Conservation (phyloP, 1,140 invertebrate genomes). For the Nasonia vitripennis region DNA sequence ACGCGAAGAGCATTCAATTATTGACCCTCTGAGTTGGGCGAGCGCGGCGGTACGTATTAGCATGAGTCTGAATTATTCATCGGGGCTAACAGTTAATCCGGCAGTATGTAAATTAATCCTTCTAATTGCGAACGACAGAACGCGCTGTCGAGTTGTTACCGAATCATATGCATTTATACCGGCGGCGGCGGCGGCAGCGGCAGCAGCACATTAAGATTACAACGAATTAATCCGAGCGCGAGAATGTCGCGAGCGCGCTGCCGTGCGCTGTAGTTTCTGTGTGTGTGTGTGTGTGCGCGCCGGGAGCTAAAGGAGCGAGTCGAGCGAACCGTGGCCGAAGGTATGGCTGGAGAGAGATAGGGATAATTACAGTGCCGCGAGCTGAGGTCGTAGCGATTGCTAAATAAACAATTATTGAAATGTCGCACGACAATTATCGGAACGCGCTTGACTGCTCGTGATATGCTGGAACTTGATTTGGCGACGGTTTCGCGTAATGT, state of each 20-base stretch:
- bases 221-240: constrained; percentile 45
- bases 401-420: constrained; percentile 24
- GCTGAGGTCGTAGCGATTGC: neutral
- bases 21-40: constrained; percentile 31
- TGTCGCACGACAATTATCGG: neutral
- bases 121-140: constrained; percentile 54
- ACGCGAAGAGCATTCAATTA: constrained; percentile 48
- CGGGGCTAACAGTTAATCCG: constrained; percentile 49
- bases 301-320: constrained; percentile 28
- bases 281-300: neutral
- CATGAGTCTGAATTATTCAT: constrained; percentile 52
- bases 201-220: constrained; percentile 47
- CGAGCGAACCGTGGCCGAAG: neutral
- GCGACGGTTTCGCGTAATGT: no score
- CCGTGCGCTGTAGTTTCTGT: no score
- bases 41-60: constrained; percentile 42
- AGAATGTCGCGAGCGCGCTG: neutral
- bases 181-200: neutral
- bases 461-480: no score
- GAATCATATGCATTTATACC: constrained; percentile 53
- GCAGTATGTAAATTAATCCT: constrained; percentile 54
- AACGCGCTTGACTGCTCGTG: no score
- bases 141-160: constrained; percentile 43
- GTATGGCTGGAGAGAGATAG: constrained; percentile 17
- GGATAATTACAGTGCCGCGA: constrained; percentile 13